These are phyloP conservation scores for Rhea americana DNA, from an alignment of 2,113 vertebrate species.

Conservation along the genomic window DNA sequence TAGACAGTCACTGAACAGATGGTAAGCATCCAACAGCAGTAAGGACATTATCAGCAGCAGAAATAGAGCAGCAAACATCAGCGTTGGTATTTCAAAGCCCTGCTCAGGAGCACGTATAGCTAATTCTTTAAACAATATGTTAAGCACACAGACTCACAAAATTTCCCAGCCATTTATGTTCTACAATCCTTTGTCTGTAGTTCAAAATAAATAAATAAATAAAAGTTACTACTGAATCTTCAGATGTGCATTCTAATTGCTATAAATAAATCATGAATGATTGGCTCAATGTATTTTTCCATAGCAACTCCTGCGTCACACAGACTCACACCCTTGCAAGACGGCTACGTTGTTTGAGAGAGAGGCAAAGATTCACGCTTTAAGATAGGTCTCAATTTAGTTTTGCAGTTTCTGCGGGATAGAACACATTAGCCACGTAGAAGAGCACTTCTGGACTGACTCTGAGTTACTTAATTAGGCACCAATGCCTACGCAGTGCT, in stretches of 20 bases:
- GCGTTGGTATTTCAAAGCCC: neutral
- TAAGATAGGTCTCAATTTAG: neutral
- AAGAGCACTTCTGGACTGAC: neutral
- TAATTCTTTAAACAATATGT: conserved; percentile 38
- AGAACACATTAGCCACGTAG: neutral
- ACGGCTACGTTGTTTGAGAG: neutral
- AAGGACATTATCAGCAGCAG: conserved; percentile 33
- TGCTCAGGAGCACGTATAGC: neutral
- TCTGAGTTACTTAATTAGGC: neutral
- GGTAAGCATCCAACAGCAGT: neutral
- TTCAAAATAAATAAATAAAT: neutral
- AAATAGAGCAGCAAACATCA: neutral
- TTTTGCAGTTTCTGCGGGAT: conserved; percentile 5
- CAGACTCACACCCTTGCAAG: neutral
- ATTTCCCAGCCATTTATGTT: conserved; percentile 9
- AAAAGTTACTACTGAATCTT: conserved; percentile 44
- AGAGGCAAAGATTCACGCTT: conserved; percentile 15
- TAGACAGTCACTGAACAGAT: conserved; percentile 54
- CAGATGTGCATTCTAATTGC: conserved; percentile 63
- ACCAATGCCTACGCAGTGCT: neutral
- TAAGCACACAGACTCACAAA: neutral
- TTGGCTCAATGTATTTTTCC: conserved; percentile 68
- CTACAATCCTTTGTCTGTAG: conserved; percentile 11
- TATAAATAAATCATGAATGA: conserved; percentile 74
- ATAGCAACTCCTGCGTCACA: conserved; percentile 71